Evolutionary conservation across 2,113 vertebrate species (phyloP).

Genomic region (Corythaixoides concolor): DNA sequence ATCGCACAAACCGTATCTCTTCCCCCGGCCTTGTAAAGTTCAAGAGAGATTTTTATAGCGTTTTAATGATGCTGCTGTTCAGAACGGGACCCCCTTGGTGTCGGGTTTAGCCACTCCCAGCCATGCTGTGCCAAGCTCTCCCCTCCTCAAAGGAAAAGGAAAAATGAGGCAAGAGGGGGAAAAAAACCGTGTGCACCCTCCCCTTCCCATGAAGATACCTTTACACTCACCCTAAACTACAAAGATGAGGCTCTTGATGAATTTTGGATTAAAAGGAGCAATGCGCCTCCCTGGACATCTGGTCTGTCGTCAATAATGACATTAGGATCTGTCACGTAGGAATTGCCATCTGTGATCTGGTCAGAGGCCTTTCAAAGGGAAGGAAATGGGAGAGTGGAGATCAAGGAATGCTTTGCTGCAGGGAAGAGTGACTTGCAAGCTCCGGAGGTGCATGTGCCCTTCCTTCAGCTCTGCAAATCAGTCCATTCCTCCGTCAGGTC

Average conservation of each 20-base stretch:
- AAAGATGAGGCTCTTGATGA: slow-evolving; percentile 35
- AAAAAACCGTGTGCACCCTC: background rate
- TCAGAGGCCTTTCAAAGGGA: slow-evolving; percentile 13
- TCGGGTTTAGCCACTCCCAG: background rate
- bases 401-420: background rate
- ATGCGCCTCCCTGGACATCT: slow-evolving; percentile 13
- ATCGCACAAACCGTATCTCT: background rate
- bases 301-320: slow-evolving; percentile 23
- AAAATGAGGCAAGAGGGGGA: background rate
- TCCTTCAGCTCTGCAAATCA: background rate
- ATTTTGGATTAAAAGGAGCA: slow-evolving; percentile 36
- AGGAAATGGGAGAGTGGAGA: background rate
- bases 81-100: background rate
- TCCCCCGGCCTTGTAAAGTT: background rate
- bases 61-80: background rate
- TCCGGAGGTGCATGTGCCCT: background rate
- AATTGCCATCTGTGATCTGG: slow-evolving; percentile 31
- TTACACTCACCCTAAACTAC: background rate
- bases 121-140: background rate
- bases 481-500: background rate
- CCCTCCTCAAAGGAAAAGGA: background rate
- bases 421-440: background rate
- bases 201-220: background rate
- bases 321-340: slow-evolving; percentile 26
- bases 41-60: background rate